phyloP scores from a whole-genome alignment of 1,140 invertebrate genomes.

The Leucophenga varia region DNA sequence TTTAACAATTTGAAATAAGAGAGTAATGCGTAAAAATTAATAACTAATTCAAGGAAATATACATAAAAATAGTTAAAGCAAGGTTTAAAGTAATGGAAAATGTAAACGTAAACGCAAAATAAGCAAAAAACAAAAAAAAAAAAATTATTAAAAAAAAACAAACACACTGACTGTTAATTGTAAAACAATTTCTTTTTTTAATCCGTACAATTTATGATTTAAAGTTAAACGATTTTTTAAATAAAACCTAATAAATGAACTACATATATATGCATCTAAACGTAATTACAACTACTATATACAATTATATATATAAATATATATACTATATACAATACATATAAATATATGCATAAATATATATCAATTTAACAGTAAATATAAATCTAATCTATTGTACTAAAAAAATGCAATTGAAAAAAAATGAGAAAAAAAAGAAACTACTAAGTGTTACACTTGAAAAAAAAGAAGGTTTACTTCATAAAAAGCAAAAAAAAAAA shows the following conservation, averaged over 20 bases:
- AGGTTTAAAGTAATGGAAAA: constrained; percentile 29
- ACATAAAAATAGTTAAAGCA: constrained; percentile 35
- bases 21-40: too few species aligned
- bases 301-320: constrained; percentile 24
- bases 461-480: too few species aligned
- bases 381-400: too few species aligned
- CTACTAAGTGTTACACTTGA: too few species aligned
- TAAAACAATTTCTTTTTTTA: constrained; percentile 55
- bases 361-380: too few species aligned
- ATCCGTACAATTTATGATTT: constrained; percentile 41
- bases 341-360: constrained; percentile 27
- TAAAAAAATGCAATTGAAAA: too few species aligned
- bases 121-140: constrained; percentile 23
- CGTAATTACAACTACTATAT: too few species aligned
- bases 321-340: not conserved
- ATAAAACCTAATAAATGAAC: too few species aligned
- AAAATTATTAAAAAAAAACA: constrained; percentile 29
- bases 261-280: constrained; percentile 45
- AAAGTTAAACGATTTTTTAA: constrained; percentile 42
- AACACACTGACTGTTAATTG: constrained; percentile 56
- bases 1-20: constrained; percentile 32
- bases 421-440: too few species aligned
- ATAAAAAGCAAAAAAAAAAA: too few species aligned
- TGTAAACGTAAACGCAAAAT: constrained; percentile 34
- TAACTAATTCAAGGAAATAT: too few species aligned